Evolutionary conservation across 2,113 vertebrate species (phyloP), one percentile per base, ranked within the genome.

Genomic region (Rhinolophus sinicus): DNA sequence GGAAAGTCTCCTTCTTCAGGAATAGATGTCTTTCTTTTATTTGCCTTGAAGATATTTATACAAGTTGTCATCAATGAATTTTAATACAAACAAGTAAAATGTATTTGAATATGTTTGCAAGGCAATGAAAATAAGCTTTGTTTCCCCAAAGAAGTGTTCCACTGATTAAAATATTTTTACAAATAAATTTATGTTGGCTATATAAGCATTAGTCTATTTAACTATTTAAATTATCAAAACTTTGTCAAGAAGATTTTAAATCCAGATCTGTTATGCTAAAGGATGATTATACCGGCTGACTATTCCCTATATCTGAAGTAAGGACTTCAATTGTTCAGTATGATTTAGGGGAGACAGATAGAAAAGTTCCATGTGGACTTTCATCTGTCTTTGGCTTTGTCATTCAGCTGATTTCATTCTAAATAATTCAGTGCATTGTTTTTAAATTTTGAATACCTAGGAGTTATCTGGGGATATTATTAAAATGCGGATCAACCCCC

Each of bases 71-170:
- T 91, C 77, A 90, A 22, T 97, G 78, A 97, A 96, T 96, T 97
- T 95, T 93, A 97, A 95, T 94, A 78, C 16, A 89, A 89, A 69
- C 22, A 30, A 96, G 26, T 44, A 81, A 98, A 98, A 84, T 58
- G 54, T 50, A 97, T 70, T 97, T 98, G 93, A 98, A 97, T 98
- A 96, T 94, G 14, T 94, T 98, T 97, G 90, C 95, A 97, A 96
- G 94, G 80, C 94, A 33, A 2, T 54, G 38, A 97, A 97, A 95
- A 67, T 82, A 90, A 97, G 69, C 64, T 94, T 77, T 90, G 93
- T 3, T 6, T 5, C 67, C 28, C 58, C 4, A 70, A 22, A 64
- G 30, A 77, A 91, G 16, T 93, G 56, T 47, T 95, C 54, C 5
- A 82, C 47, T 44, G 33, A 86, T 85, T 92, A 90, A 95, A 54